Percentiles rank a stretch among this genome's conserved stretches.
Evolutionary conservation across 2,113 vertebrate genomes (phyloP).

Genomic region (Hydrolagus affinis): DNA sequence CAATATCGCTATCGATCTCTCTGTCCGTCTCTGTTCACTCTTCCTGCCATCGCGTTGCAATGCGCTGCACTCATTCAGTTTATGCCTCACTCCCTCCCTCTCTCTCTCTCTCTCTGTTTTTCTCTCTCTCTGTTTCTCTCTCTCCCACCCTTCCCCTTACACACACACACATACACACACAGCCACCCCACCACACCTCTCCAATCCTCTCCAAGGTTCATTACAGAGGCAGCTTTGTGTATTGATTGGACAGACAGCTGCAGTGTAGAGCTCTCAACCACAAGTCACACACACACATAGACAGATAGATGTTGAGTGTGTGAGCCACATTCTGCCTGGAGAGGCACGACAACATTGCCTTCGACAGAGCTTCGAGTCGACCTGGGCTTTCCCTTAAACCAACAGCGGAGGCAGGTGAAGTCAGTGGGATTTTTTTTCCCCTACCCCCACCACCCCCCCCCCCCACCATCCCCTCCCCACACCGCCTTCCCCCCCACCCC

Average conservation of each 20-base stretch:
- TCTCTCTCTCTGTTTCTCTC: too few species aligned
- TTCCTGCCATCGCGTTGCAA: too few species aligned
- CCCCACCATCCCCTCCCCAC: too few species aligned
- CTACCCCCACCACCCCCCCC: too few species aligned
- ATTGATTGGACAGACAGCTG: conserved; percentile 8
- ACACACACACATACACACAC: too few species aligned
- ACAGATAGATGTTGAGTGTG: background rate
- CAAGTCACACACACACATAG: background rate
- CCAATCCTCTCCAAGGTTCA: conserved; percentile 7
- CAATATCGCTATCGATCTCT: too few species aligned
- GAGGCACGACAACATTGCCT: background rate
- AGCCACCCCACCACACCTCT: too few species aligned
- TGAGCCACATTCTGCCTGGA: background rate
- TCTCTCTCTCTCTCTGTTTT: too few species aligned
- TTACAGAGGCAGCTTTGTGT: conserved; percentile 5
- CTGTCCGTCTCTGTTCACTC: too few species aligned
- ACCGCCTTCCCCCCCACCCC: background rate
- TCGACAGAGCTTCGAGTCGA: background rate
- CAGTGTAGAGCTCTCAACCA: conserved; percentile 8
- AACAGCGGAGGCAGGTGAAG: background rate
- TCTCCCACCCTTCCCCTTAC: too few species aligned
- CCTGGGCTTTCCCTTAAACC: background rate
- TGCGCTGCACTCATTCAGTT: too few species aligned
- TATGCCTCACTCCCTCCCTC: too few species aligned
- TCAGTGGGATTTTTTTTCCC: background rate